Percentiles rank a stretch among this genome's conserved stretches.
These are phyloP conservation scores for Urocolius indicus DNA, from an alignment of 2,113 vertebrate genomes.

Conservation along the genomic window DNA sequence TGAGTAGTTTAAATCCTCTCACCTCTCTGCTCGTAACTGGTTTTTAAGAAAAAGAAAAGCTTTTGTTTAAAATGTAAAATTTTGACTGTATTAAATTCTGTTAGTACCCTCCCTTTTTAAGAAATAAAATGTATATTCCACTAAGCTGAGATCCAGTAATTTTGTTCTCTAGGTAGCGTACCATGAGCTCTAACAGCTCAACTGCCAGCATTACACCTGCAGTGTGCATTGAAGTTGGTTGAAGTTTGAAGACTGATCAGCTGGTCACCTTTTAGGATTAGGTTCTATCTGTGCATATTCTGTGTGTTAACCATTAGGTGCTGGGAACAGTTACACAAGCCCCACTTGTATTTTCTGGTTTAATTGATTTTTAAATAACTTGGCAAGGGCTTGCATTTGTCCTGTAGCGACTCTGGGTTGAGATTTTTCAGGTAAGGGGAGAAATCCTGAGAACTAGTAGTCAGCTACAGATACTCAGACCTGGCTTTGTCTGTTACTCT, in stretches of 20 bases:
- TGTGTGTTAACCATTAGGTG: neutral
- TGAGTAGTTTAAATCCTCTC: constrained; percentile 66
- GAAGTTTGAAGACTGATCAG: neutral
- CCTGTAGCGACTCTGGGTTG: neutral
- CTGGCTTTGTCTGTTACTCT: neutral
- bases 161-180: constrained; percentile 16
- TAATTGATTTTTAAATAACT: neutral
- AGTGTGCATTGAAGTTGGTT: neutral
- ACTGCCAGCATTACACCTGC: neutral
- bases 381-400: neutral
- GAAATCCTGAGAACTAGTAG: neutral
- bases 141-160: constrained; percentile 40
- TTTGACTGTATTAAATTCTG: constrained; percentile 74
- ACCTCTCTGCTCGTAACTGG: constrained; percentile 63
- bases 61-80: constrained; percentile 73
- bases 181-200: neutral
- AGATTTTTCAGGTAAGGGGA: neutral
- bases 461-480: neutral
- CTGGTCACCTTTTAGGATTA: neutral
- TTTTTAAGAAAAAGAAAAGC: constrained; percentile 65
- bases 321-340: neutral
- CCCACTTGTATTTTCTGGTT: neutral
- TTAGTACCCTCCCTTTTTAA: constrained; percentile 71
- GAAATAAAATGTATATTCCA: constrained; percentile 74
- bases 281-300: neutral